Base-by-base conservation (phyloP, 2,113 vertebrate genomes). In the Oceanodroma tethys region DNA sequence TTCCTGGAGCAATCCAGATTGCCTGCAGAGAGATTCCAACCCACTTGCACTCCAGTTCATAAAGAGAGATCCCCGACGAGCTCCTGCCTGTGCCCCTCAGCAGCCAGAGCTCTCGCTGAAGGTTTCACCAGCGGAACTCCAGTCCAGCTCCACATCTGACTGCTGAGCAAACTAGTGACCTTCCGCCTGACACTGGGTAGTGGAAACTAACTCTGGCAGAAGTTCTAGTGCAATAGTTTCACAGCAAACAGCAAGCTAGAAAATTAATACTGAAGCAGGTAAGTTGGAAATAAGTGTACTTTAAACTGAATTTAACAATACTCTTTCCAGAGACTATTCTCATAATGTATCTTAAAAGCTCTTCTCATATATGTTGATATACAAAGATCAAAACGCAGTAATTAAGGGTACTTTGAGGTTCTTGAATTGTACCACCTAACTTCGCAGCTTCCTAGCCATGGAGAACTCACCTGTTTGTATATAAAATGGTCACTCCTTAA, bases 301-400 rank as follows among this genome's bases (percentile, higher is more conserved):
- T 76, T 45, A 53, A 81, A 62, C 5, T 70, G 45, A 38, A 30
- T 76, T 81, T 45, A 86, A n/a, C 38, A 62, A 29, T 6, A 47
- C 10, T 29, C 13, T 59, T 72, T 38, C 52, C 78, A 82, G 29
- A 55, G 20, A 40, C 45, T 72, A 7, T 17, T 55, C 17, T 63
- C 11, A 10, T 36, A 29, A 32, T 2, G 3, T 2, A 80, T 53
- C 6, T 30, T 67, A 16, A 0, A 58, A 65, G 13, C n/a, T 75
- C 36, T 93, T 53, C 23, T 88, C 21, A 6, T 2, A 1, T 6
- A 13, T 8, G 11, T 10, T 3, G 11, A 36, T 10, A 38, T 0
- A 27, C 3, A 19, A 58, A 58, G 27, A 66, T n/a, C 21, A 71
- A 81, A 93, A 52, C 19, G 5, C 11, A 81, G 2, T 18, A 81